A percentile compares a stretch with the other conserved stretches of the same genome.
Conservation (phyloP, 2,113 vertebrate species). For the Thermophis baileyi region DNA sequence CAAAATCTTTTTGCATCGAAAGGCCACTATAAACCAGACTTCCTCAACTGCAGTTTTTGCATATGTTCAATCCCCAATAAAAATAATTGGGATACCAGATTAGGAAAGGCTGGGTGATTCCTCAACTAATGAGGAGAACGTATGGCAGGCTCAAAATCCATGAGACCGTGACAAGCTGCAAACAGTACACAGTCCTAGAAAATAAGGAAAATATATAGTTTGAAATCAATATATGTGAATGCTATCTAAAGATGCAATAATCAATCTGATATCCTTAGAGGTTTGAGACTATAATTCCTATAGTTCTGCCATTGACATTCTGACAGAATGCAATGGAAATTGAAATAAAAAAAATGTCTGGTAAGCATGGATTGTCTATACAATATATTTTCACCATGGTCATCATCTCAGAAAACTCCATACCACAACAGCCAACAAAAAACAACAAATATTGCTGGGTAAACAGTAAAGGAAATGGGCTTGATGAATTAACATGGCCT, state of each 20-base stretch:
- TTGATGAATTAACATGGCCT: constrained; percentile 37
- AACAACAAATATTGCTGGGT: constrained; percentile 43
- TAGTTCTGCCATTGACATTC: not conserved
- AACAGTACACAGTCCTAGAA: not conserved
- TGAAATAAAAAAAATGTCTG: not conserved
- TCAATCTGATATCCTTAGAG: not conserved
- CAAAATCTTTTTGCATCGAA: not conserved
- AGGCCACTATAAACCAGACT: not conserved
- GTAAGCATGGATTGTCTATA: constrained; percentile 2
- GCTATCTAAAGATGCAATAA: not conserved
- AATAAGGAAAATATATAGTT: not conserved
- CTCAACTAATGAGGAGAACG: not conserved
- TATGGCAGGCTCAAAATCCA: not conserved
- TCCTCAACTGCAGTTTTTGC: not conserved
- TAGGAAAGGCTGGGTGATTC: not conserved
- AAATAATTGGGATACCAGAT: not conserved
- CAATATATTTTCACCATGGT: constrained; percentile 49
- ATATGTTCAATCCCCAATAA: not conserved
- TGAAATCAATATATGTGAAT: not conserved
- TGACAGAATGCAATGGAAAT: not conserved
- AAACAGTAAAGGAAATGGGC: constrained; percentile 42
- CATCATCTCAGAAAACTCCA: constrained; percentile 40
- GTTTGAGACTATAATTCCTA: not conserved
- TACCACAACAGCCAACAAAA: constrained; percentile 55
- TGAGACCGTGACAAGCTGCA: not conserved